These are phyloP conservation scores for Anisognathus igniventris DNA, from an alignment of 2,797 vertebrate genomes.

Conservation along the genomic window DNA sequence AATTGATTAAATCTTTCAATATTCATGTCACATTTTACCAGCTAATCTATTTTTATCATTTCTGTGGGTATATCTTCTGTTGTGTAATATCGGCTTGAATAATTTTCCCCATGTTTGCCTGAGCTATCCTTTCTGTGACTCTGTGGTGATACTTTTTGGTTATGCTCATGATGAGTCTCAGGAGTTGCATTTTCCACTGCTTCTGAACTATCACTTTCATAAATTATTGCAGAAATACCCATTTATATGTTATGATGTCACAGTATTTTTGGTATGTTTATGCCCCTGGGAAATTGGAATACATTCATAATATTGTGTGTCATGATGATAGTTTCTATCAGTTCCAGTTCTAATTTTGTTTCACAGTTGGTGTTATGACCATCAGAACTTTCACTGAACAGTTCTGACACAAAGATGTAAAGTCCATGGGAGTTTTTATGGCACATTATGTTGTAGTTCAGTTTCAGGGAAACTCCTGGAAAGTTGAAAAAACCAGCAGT, in stretches of 20 bases:
- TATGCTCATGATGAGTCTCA: background rate
- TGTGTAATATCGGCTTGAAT: background rate
- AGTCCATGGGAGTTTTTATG: background rate
- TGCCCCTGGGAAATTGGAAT: background rate
- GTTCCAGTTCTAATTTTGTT: background rate
- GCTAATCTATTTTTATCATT: background rate
- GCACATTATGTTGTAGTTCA: background rate
- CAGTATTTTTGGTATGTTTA: background rate
- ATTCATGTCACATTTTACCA: background rate
- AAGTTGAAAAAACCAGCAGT: background rate
- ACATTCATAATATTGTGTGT: background rate
- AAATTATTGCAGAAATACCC: background rate
- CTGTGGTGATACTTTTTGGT: background rate
- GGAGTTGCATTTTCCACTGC: background rate
- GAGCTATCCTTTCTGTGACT: background rate
- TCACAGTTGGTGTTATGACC: background rate
- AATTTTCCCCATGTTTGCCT: background rate
- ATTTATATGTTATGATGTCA: background rate
- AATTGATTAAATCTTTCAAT: background rate
- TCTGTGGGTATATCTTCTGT: background rate
- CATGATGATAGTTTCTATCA: background rate
- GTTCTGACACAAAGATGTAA: background rate
- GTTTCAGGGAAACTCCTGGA: background rate
- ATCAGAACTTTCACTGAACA: background rate
- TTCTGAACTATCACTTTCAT: background rate